Evolutionary conservation across 2,113 vertebrate species (phyloP).

Genomic region (Caracal caracal): DNA sequence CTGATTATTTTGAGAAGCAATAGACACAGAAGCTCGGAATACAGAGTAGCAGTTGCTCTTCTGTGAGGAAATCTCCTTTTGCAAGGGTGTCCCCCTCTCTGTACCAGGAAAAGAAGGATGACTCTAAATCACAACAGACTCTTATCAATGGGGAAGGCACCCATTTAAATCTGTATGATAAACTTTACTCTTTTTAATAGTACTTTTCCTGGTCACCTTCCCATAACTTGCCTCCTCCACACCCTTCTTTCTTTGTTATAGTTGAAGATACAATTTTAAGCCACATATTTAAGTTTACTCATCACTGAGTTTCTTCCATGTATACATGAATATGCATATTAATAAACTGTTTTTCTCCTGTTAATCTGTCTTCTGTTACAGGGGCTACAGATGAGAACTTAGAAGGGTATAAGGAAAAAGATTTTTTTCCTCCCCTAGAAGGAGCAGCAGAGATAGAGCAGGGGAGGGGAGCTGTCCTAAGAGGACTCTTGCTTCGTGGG

Average conservation of each 20-base stretch:
- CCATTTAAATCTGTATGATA: not conserved
- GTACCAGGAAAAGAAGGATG: not conserved
- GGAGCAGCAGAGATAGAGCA: accelerated
- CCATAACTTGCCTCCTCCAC: not conserved
- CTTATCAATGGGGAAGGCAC: not conserved
- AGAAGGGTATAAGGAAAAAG: not conserved
- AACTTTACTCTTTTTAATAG: not conserved
- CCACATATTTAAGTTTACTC: not conserved
- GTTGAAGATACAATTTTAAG: not conserved
- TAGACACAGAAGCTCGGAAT: not conserved
- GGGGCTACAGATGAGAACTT: not conserved
- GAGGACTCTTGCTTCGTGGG: not conserved
- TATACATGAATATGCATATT: not conserved
- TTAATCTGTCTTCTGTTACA: not conserved
- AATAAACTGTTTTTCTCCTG: not conserved
- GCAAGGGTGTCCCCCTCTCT: not conserved
- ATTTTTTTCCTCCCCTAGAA: not conserved
- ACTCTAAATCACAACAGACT: not conserved
- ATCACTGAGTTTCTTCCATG: not conserved
- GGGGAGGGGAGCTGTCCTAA: not conserved
- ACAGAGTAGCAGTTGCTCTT: not conserved
- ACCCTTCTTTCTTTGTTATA: not conserved
- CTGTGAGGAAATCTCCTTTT: not conserved
- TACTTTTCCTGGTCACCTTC: not conserved
- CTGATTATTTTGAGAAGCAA: not conserved